Evolutionary conservation across 2,797 vertebrate species (phyloP), one percentile per base, ranked within the genome.

Genomic region (Cyclopterus lumpus): DNA sequence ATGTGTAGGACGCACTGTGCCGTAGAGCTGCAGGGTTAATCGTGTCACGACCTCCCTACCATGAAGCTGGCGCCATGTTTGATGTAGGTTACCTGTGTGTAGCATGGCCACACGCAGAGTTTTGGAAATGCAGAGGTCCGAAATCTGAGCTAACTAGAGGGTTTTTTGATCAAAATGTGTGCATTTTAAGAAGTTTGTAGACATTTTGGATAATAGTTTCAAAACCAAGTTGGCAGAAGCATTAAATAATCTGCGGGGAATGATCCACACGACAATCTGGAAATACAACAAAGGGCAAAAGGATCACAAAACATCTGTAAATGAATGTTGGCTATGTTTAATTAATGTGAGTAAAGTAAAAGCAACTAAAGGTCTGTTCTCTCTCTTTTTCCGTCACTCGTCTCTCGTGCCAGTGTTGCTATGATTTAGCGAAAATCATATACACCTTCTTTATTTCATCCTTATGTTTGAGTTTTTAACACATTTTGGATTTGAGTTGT

Each of bases 1-100:
- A 96, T 62, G 91, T 95, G 5, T 95, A 92, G 86, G 40, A 28
- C 5, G n/a, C 40, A 58, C 10, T 64, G 15, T 8, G 14, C 5
- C 30, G 51, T 75, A 15, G 22, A 3, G 12, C 32, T 15, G n/a
- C 12, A 22, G n/a, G 5, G n/a, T 73, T 1, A 71, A 8, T 54
- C 40, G 44, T 8, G 36, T 42, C 32, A 60, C 22, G 34, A 20
- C 44, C 20, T 46, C 18, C 16, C 44, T 20, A 46, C 7, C 44
- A 46, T 8, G 42, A 18, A 18, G 42, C 16, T 44, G 6, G 42
- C 16, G 42, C n/a, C 46, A 20, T 22, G n/a, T 51, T 24, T 22
- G 9, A 10, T 51, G 48, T 11, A 51, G 10, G 48, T 24, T 24
- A 51, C 48, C 46, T 46, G 44, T 46, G 44, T 46, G 44, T 46